Evolutionary conservation across 1,140 invertebrate genomes (phyloP).

Genomic region (Nephila pilipes): DNA sequence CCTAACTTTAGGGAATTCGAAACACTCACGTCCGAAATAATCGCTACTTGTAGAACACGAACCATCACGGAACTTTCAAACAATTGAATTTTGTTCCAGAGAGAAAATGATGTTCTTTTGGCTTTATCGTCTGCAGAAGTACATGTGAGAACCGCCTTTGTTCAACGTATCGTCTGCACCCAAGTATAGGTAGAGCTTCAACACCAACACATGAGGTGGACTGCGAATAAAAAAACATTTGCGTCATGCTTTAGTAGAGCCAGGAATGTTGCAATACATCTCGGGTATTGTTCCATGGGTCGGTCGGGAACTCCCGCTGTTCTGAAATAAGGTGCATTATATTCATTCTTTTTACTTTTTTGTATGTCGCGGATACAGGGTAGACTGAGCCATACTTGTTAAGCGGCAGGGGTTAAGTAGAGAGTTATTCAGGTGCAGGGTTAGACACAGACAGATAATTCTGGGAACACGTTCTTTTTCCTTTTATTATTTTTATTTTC

Average conservation of each 20-base stretch:
- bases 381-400: slow-evolving; percentile 34
- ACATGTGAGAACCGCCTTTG: slow-evolving; percentile 23
- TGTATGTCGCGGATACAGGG: slow-evolving; percentile 7
- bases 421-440: slow-evolving; percentile 16
- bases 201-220: not conserved
- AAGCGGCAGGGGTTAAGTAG: slow-evolving; percentile 20
- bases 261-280: slow-evolving; percentile 31
- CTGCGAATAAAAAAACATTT: not conserved
- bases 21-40: slow-evolving; percentile 44
- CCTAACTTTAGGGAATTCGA: not conserved
- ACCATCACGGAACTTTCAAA: slow-evolving; percentile 37
- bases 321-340: slow-evolving; percentile 44
- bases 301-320: not conserved
- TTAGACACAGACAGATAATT: not conserved
- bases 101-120: slow-evolving; percentile 37
- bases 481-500: not conserved
- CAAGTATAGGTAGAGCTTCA: not conserved
- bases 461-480: not conserved
- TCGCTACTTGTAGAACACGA: slow-evolving; percentile 39
- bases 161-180: not conserved
- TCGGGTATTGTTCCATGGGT: slow-evolving; percentile 41
- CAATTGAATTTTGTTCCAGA: slow-evolving; percentile 42
- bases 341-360: slow-evolving; percentile 14
- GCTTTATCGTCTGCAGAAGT: slow-evolving; percentile 34
- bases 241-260: slow-evolving; percentile 33